Evolutionary conservation across 1,140 invertebrate genomes (phyloP), one percentile per base, ranked within the genome.

Genomic region (Galleria mellonella): DNA sequence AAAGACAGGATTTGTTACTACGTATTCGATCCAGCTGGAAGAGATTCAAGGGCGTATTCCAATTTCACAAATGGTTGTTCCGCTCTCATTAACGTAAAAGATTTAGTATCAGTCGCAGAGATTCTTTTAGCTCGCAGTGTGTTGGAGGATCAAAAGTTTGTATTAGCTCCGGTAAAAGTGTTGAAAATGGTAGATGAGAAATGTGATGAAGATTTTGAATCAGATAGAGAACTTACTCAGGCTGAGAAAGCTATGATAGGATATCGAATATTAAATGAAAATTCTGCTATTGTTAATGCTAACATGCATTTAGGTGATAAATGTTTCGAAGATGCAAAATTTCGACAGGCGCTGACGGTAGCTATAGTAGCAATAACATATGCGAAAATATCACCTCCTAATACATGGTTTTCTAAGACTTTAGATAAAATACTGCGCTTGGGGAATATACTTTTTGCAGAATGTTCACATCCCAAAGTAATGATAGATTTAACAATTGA

Each of bases 391-490:
- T 87, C 87, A 0, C 87, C 86, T 4, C 86, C 88, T 0, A 87
- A 84, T 43, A 86, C 83, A 0, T 89, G 88, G 88, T 82, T 85
- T 51, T 83, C 75, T 1, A 88, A 83, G 40, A 88, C 87, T 0
- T 32, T 89, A 6, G 87, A 89, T 42, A 89, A 89, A 69, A 79
- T 89, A 32, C 65, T 89, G 55, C 77, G 87, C 3, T 66, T 89
- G 23, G 88, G 87, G 0, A 88, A 86, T 39, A 86, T 87, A 52
- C 51, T 88, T 9, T 88, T 83, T 29, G 46, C 76, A 0, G 85
- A 88, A 44, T 83, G 82, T 38, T 41, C 68, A 10, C 63, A 87
- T 44, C 78, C 78, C 9, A 83, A 83, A 55, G 62, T 74, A 0
- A 58, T 83, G 47, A 76, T 76, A 2, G 85, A 88, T 47, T 55